Percentiles rank a stretch among this genome's conserved stretches.
Evolutionary conservation across 2,113 vertebrate species (phyloP).

Genomic region (Sturnus vulgaris): DNA sequence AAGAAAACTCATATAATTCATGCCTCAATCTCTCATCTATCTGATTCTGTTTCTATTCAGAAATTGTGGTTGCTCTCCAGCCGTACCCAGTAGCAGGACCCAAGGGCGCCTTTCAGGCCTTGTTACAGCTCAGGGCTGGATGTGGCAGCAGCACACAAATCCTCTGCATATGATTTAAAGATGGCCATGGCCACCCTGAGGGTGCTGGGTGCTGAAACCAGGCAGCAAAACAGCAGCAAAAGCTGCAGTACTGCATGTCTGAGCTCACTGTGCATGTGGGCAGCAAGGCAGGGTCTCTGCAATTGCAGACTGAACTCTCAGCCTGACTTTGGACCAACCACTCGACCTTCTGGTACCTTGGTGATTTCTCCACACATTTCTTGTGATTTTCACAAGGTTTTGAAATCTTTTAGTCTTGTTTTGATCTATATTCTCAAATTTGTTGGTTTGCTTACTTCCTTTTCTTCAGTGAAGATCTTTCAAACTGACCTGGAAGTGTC

Average conservation of each 20-base stretch:
- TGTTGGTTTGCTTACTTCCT: neutral
- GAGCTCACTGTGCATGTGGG: accelerated
- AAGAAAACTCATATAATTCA: neutral
- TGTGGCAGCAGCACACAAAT: neutral
- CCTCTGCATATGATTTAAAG: neutral
- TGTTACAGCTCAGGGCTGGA: neutral
- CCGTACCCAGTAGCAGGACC: neutral
- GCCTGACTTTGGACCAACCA: neutral
- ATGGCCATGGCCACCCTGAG: neutral
- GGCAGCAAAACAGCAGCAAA: neutral
- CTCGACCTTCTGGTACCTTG: neutral
- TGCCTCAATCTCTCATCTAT: neutral
- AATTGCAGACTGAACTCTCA: neutral
- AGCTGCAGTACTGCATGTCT: neutral
- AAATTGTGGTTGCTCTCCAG: neutral
- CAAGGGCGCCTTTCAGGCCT: neutral
- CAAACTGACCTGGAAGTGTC: neutral
- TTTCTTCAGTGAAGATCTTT: neutral
- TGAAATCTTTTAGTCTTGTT: neutral
- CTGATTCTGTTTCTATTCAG: neutral
- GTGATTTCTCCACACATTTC: neutral
- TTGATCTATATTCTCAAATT: neutral
- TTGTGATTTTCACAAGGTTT: neutral
- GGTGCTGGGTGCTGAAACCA: neutral
- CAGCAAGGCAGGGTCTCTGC: neutral